A percentile compares a stretch with the other conserved stretches of the same genome.
These are phyloP conservation scores for Trachelus troglodyta DNA, from an alignment of 2,888 invertebrate genomes.

Conservation along the genomic window DNA sequence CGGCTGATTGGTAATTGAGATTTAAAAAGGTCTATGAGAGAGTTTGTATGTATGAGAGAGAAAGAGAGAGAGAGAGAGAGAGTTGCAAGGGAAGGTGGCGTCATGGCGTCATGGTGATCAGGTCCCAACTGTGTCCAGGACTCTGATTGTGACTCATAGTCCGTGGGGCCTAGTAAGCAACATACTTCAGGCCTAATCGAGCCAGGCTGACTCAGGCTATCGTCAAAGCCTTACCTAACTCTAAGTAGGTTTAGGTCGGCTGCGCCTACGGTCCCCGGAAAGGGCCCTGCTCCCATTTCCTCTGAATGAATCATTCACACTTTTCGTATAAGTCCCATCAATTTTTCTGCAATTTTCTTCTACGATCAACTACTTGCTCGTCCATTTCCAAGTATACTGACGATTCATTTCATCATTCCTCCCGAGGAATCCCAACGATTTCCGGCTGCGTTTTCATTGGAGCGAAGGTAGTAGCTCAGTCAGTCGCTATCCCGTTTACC, in stretches of 20 bases:
- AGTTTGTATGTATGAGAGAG: constrained; percentile 2
- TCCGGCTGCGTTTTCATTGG: constrained; percentile 19
- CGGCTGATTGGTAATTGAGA: not conserved
- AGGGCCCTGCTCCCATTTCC: not conserved
- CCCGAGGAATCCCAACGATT: constrained; percentile 27
- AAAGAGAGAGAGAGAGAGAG: not conserved
- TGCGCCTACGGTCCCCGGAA: not conserved
- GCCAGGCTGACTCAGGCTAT: constrained; percentile 43
- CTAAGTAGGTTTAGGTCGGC: constrained; percentile 41
- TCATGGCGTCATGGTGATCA: not conserved
- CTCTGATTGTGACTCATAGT: constrained; percentile 1
- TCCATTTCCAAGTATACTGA: not conserved
- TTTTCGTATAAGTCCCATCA: not conserved
- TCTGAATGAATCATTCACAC: not conserved
- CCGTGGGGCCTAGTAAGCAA: constrained; percentile 7
- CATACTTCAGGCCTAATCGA: constrained; percentile 37
- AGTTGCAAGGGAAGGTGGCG: not conserved
- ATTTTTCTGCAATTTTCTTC: not conserved
- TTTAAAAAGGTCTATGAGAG: not conserved
- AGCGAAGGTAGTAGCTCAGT: not conserved
- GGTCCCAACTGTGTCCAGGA: not conserved
- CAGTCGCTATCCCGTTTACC: not conserved
- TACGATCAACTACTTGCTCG: not conserved
- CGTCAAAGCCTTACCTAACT: constrained; percentile 35
- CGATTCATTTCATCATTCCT: not conserved